These are phyloP conservation scores for Margarornis squamiger DNA, from an alignment of 2,797 vertebrate genomes.

Conservation along the genomic window DNA sequence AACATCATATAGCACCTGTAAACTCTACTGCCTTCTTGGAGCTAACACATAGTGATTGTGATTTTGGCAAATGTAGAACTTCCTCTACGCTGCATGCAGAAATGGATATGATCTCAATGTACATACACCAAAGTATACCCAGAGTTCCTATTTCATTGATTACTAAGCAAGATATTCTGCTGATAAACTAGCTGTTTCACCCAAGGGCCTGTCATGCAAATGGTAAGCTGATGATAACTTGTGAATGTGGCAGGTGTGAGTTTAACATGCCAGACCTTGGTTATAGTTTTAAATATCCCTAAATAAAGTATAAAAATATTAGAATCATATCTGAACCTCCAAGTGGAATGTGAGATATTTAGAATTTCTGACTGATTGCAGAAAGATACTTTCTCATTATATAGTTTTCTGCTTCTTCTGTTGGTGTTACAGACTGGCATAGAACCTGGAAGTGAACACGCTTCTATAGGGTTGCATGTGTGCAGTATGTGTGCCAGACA, in stretches of 20 bases:
- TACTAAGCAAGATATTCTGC: neutral
- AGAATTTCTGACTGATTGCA: neutral
- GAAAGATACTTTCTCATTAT: neutral
- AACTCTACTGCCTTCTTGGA: neutral
- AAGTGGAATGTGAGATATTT: neutral
- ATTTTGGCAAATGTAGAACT: neutral
- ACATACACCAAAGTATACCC: neutral
- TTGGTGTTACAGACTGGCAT: slow-evolving; percentile 13
- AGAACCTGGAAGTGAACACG: neutral
- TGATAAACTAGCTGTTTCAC: neutral
- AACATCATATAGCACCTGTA: neutral
- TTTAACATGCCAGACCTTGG: neutral
- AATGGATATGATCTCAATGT: neutral
- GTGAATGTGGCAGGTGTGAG: neutral
- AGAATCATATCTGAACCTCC: neutral
- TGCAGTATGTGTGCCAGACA: neutral
- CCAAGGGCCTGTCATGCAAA: neutral
- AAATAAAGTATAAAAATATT: neutral
- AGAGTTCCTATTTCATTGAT: neutral
- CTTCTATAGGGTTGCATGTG: neutral
- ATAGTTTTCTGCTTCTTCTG: slow-evolving; percentile 43
- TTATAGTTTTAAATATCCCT: neutral
- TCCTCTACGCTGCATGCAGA: neutral
- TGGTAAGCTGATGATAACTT: neutral
- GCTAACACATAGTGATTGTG: neutral